Evolutionary conservation across 1,140 invertebrate species (phyloP).

Genomic region (Aphelenchoides besseyi): DNA sequence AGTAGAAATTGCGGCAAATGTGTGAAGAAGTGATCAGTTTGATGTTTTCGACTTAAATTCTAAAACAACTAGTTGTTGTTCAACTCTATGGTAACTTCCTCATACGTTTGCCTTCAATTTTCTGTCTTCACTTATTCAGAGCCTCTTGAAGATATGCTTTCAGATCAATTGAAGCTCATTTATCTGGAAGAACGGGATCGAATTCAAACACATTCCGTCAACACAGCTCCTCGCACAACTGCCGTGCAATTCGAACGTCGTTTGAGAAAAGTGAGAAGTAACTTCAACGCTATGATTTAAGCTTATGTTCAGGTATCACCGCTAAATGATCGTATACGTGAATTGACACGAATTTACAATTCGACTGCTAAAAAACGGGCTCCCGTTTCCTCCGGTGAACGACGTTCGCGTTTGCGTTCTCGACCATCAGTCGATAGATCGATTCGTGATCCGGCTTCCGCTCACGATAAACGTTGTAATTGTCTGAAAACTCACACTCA

Average conservation of each 20-base stretch:
- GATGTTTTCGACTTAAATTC: not conserved
- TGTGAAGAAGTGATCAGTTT: not conserved
- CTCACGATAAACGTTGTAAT: constrained; percentile 21
- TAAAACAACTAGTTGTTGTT: not conserved
- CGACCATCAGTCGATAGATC: not conserved
- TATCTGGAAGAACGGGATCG: constrained; percentile 55
- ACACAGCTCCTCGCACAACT: constrained; percentile 13
- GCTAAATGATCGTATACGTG: constrained; percentile 24
- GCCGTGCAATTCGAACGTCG: constrained; percentile 11
- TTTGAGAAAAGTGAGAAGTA: constrained; percentile 10
- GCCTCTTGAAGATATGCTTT: constrained; percentile 46
- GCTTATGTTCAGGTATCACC: constrained; percentile 14
- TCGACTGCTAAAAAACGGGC: not conserved
- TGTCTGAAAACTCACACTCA: constrained; percentile 23
- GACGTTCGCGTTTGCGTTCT: not conserved
- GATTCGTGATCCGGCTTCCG: not conserved
- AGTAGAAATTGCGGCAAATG: constrained; percentile 29
- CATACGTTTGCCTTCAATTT: too few species aligned
- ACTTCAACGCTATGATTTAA: too few species aligned
- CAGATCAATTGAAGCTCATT: constrained; percentile 59
- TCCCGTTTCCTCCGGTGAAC: not conserved
- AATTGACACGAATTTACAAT: constrained; percentile 30
- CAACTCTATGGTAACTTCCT: not conserved
- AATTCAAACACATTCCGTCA: constrained; percentile 26
- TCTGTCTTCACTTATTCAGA: constrained; percentile 13